Base-by-base conservation (phyloP, 2,113 vertebrate genomes). In the Merops nubicus region DNA sequence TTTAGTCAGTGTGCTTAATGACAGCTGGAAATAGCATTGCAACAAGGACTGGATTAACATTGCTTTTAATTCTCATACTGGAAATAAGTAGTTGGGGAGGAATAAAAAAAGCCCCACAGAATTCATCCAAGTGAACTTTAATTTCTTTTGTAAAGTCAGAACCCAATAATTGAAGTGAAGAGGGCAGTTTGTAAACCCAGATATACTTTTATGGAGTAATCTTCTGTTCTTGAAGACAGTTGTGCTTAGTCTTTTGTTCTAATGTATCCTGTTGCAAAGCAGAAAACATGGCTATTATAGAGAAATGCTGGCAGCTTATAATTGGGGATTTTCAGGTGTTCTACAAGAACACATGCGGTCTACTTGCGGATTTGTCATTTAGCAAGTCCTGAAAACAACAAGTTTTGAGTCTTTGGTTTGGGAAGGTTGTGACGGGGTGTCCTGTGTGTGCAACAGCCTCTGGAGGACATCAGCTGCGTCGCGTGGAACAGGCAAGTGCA, bases 391-490 rank as follows among this genome's bases (percentile, higher is more conserved):
- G 38, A 5, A 40, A 80, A 9, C 6, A 31, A 9, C 38, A 38
- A 26, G 14, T 8, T 59, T 68, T 57, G 78, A 43, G 72, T 5
- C 28, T n/a, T 4, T 1, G 0, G 1, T 8, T 67, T 43, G 51
- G 16, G 13, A 2, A 68, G 40, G 33, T 7, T 43, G 50, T 82
- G 78, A 90, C 12, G 2, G 43, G 23, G 28, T 69, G 33, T 53
- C 50, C 8, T 95, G 14, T 97, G 36, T 93, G 94, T 73, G 36
- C 21, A 31, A 19, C 75, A 99, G 99, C 99, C 99, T 29, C 97
- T 98, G 25, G 99, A 99, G 97, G 99, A 99, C 94, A 98, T 99
- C 97, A 99, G 99, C 98, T 98, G 98, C 65, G 97, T 98, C 14
- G 97, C 98, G 0, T 98, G 98, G 98, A 98, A 98, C 95, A 97